Conservation (phyloP, 2,888 invertebrate genomes). For the Plagodis dolabraria region DNA sequence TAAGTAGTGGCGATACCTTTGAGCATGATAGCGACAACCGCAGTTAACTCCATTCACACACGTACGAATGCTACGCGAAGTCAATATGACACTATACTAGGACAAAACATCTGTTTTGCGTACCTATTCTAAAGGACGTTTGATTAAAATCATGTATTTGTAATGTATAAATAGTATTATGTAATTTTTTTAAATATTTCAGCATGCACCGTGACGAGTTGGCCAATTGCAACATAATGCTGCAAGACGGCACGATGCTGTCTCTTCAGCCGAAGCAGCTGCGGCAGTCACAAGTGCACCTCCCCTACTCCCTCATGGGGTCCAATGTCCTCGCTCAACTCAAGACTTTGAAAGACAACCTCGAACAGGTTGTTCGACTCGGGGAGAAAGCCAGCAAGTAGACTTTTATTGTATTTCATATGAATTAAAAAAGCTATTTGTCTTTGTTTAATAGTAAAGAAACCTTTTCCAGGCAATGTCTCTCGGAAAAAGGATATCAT, state of each 20-base stretch:
- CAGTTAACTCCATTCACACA: too few species aligned
- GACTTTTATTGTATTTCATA: constrained; percentile 18
- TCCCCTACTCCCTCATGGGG: constrained; percentile 76
- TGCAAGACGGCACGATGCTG: constrained; percentile 86
- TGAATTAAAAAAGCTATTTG: too few species aligned
- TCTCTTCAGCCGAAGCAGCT: constrained; percentile 85
- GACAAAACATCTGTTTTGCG: too few species aligned
- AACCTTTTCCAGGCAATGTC: background rate
- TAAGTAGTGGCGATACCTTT: too few species aligned
- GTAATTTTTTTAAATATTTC: constrained; percentile 25
- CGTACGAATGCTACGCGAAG: too few species aligned
- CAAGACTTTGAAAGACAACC: constrained; percentile 77
- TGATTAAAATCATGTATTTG: too few species aligned
- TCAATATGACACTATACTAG: too few species aligned
- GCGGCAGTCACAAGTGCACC: constrained; percentile 70
- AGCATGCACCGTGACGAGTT: constrained; percentile 79
- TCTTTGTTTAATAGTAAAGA: too few species aligned
- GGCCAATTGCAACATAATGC: constrained; percentile 88
- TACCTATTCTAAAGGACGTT: too few species aligned
- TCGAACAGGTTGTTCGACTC: constrained; percentile 70
- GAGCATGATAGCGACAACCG: too few species aligned
- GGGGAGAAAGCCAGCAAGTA: constrained; percentile 62
- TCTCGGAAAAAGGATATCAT: background rate
- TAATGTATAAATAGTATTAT: too few species aligned
- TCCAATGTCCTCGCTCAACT: constrained; percentile 73